phyloP scores from a whole-genome alignment of 2,888 invertebrate genomes.

The Neocrepidodera transversa region DNA sequence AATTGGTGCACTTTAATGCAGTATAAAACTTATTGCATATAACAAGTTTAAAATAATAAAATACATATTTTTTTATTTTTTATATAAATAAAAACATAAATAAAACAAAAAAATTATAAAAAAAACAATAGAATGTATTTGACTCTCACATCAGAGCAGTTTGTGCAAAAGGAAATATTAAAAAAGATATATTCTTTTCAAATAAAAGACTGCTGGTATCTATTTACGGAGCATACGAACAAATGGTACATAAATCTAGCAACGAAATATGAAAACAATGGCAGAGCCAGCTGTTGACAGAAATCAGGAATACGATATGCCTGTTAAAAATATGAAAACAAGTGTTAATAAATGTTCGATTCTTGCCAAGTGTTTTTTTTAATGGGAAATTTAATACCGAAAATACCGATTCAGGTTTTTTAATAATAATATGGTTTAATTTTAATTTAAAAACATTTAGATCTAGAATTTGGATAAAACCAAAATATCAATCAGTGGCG shows the following conservation, averaged over 20 bases:
- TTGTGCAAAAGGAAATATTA: neutral
- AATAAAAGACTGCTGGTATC: constrained; percentile 5
- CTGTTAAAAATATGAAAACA: constrained; percentile 25
- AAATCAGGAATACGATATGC: constrained; percentile 16
- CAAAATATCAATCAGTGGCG: too few relatives aligned
- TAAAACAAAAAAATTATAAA: too few relatives aligned
- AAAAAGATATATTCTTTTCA: constrained; percentile 2
- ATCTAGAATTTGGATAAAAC: too few relatives aligned
- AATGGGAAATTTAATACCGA: neutral
- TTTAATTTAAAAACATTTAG: too few relatives aligned
- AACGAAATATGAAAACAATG: constrained; percentile 24
- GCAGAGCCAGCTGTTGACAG: constrained; percentile 24
- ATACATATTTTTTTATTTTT: too few relatives aligned
- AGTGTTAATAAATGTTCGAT: constrained; percentile 9
- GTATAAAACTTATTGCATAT: too few relatives aligned
- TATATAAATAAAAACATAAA: too few relatives aligned
- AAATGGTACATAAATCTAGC: constrained; percentile 20
- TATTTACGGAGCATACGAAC: constrained; percentile 23
- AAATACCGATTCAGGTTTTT: neutral
- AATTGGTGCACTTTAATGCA: too few relatives aligned
- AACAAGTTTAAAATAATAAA: too few relatives aligned
- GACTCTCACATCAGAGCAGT: neutral
- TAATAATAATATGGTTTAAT: too few relatives aligned
- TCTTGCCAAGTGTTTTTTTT: constrained; percentile 16
- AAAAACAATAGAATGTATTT: neutral